These are phyloP conservation scores for Apostichopus japonicus DNA, from an alignment of 35 echinoderm and acorn worm species.

Conservation along the genomic window DNA sequence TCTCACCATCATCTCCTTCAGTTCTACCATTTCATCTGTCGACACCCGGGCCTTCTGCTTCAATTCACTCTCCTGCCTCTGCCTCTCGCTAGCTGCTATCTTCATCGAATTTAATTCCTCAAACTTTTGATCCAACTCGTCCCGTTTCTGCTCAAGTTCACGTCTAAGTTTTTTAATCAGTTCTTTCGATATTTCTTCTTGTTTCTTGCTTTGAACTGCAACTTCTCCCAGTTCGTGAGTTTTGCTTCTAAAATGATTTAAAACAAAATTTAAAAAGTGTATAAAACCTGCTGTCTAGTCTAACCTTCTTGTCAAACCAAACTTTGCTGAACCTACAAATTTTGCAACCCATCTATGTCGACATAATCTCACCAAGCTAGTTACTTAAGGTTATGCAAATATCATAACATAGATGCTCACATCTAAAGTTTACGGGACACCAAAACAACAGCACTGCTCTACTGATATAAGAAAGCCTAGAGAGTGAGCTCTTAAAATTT, in stretches of 20 bases:
- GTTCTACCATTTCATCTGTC: constrained; percentile 54
- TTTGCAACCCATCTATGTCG: not conserved
- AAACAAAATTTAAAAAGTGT: not conserved
- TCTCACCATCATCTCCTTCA: constrained; percentile 60
- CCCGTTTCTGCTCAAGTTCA: constrained; percentile 71
- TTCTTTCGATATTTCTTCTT: constrained; percentile 75
- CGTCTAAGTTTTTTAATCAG: constrained; percentile 68
- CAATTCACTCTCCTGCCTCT: constrained; percentile 44
- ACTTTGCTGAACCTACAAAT: too few species aligned
- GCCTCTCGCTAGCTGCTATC: constrained; percentile 38
- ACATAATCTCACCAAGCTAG: not conserved
- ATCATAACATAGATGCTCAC: too few species aligned
- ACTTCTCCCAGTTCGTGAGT: constrained; percentile 81
- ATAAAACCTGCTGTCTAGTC: not conserved
- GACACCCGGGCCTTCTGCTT: constrained; percentile 35
- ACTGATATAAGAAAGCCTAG: too few species aligned
- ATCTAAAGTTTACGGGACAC: too few species aligned
- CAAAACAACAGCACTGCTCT: too few species aligned
- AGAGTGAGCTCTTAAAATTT: too few species aligned
- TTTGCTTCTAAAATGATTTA: constrained; percentile 61
- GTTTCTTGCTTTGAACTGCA: constrained; percentile 49
- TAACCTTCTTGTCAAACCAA: too few species aligned
- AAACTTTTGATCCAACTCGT: constrained; percentile 34
- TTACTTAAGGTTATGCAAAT: too few species aligned
- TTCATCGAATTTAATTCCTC: constrained; percentile 40